Conservation (phyloP, 92 coral and sea anemone genomes). For the Porites divaricata region DNA sequence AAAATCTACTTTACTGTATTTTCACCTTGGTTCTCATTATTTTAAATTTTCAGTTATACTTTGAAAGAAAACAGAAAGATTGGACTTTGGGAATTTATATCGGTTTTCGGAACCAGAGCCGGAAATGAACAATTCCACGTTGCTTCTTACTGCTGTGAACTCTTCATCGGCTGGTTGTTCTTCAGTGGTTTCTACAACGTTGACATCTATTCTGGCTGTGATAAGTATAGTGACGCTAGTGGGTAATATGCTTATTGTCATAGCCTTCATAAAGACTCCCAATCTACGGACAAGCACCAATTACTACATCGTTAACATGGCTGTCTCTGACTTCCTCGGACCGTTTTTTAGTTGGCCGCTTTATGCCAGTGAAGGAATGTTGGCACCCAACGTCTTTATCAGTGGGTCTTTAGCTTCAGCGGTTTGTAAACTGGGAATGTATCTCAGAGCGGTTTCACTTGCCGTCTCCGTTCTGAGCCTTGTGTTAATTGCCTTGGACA, state of each 20-base stretch:
- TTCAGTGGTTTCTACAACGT: neutral
- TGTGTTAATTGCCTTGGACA: neutral
- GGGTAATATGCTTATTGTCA: neutral
- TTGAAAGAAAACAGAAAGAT: too few species aligned
- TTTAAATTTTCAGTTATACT: too few species aligned
- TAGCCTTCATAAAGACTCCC: neutral
- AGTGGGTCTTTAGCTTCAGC: neutral
- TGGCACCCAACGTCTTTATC: neutral
- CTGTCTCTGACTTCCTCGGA: slow-evolving; percentile 1
- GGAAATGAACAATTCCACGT: neutral
- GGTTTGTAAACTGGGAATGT: neutral
- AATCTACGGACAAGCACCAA: slow-evolving; percentile 3
- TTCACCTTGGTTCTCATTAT: too few species aligned
- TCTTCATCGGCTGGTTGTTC: neutral
- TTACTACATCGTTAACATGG: slow-evolving; percentile 9
- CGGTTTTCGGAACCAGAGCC: neutral
- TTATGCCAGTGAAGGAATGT: neutral
- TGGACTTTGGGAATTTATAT: too few species aligned
- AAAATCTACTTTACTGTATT: too few species aligned
- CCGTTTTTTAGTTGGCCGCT: neutral
- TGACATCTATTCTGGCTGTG: neutral
- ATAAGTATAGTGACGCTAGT: neutral
- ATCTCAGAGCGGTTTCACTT: neutral
- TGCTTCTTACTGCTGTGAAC: neutral
- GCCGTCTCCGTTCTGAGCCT: neutral